Evolutionary conservation across 1,140 invertebrate genomes (phyloP), one percentile per base, ranked within the genome.

Genomic region (Camponotus pennsylvanicus): DNA sequence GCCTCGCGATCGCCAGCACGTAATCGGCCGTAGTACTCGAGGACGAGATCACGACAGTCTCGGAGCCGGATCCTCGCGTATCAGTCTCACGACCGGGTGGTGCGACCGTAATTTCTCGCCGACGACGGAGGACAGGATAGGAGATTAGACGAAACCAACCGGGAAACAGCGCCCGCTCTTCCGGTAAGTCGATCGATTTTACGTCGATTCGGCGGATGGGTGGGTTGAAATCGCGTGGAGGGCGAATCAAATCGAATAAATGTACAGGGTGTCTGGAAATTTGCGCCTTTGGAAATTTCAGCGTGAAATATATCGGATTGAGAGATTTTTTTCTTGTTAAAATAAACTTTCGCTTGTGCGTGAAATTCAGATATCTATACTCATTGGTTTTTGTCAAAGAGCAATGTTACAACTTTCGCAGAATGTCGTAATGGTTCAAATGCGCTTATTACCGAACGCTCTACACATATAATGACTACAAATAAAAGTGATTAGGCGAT

Each of bases 101-200:
- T 80, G 37, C 34, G 64, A 13, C 6, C 21, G 61, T 40, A 15
- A 40, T 55, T 55, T 57, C 45, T 52, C 3, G 2, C 37, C 49
- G 9, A 8, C 27, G 59, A 18, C 59, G 37, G 2, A 18, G 42
- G 42, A 37, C 2, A 37, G 61, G 18, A 34, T 9, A 37, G 40
- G 57, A 32, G 27, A 63, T 15, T 27, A 52, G 49, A 32, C 59
- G 21, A 13, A 13, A 37, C 55, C 15, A 52, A 7, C 52, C 79
- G 45, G 34, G 77, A 34, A 34, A 27, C 27, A 79, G 67, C 71
- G 71, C 59, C 82, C 61, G 32, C 9, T 64, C 32, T 64, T 85
- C 73, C 73, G 82, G 82, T 85, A 78, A 85, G 82, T 78, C 9
- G 59, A 4, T 77, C 45, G 45, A 70, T 80, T 27, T 75, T 61